Base-by-base conservation (phyloP, 2,113 vertebrate genomes). In the Vidua macroura region DNA sequence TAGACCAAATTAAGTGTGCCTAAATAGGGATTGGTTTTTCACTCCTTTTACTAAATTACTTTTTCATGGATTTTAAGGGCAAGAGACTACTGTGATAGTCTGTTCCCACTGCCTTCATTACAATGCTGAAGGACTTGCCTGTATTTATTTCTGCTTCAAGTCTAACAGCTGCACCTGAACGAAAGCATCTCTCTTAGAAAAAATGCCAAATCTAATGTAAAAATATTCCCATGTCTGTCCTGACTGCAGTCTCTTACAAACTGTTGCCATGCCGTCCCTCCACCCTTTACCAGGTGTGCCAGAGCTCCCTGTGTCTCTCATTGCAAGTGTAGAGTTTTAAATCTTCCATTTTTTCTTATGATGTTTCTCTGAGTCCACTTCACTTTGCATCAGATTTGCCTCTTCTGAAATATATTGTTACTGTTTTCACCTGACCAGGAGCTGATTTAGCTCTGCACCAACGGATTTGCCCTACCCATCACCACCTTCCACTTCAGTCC, bases 11-110 rank as follows among this genome's bases (percentile, higher is more conserved):
- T 88, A 96, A 94, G 79, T 88, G 76, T 2, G 5, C 77, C 84
- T 93, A 94, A 93, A 91, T 49, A 91, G 87, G 84, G 76, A 90
- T 9, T 95, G 90, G n/a, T 60, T 96, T 95, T 88, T 92, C 83
- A 93, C 76, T 93, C 46, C 59, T 96, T 94, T 75, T 67, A 62
- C 88, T 86, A 90, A 96, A 94, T 94, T 83, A 63, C 53, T 92
- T 96, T 96, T 94, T 83, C 86, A 92, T 95, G 92, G 94, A 95
- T 97, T 96, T 95, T 95, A 96, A 83, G 60, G 58, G 66, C 44
- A 79, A 91, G 86, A 92, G 81, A 92, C 77, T 73, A 44, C 70
- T 44, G 22, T 2, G 8, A 84, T 41, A 81, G 88, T 89, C 83
- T 89, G 15, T 67, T 89, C 69, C 89, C 49, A 64, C n/a, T 89